phyloP scores from a whole-genome alignment of 2,888 invertebrate genomes.

The Biston betularia region DNA sequence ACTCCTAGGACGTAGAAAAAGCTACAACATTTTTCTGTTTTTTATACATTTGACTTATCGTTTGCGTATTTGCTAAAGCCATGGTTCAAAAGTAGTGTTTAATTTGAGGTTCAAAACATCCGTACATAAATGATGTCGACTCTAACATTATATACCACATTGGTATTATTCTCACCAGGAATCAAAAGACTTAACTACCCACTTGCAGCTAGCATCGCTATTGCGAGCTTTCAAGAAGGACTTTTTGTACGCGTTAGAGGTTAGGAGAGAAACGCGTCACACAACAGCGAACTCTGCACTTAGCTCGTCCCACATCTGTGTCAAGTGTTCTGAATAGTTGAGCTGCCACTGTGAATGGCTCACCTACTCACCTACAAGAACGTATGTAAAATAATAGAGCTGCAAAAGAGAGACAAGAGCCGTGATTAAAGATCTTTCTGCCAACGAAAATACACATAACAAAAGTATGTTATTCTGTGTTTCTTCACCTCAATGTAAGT shows the following conservation, averaged over 20 bases:
- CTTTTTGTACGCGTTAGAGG: slow-evolving; percentile 38
- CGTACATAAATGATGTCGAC: no score
- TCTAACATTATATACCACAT: no score
- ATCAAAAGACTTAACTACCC: no score
- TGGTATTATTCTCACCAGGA: background rate
- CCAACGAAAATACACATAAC: no score
- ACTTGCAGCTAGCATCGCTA: slow-evolving; percentile 23
- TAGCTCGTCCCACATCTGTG: slow-evolving; percentile 48
- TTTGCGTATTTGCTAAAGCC: no score
- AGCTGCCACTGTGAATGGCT: slow-evolving; percentile 40
- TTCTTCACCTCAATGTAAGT: no score
- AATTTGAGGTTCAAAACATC: no score
- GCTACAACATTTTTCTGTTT: no score
- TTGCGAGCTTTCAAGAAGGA: slow-evolving; percentile 31
- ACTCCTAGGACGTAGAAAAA: no score
- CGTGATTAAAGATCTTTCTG: slow-evolving; percentile 12
- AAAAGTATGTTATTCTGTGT: no score
- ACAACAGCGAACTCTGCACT: slow-evolving; percentile 50
- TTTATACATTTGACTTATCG: no score
- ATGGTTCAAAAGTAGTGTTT: no score
- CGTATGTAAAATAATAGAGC: slow-evolving; percentile 8
- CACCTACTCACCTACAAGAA: slow-evolving; percentile 35
- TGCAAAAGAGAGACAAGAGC: slow-evolving; percentile 15
- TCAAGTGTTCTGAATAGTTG: slow-evolving; percentile 49
- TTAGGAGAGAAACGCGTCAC: slow-evolving; percentile 55